Evolutionary conservation across 2,797 vertebrate species (phyloP).

Genomic region (Acropternis orthonyx): DNA sequence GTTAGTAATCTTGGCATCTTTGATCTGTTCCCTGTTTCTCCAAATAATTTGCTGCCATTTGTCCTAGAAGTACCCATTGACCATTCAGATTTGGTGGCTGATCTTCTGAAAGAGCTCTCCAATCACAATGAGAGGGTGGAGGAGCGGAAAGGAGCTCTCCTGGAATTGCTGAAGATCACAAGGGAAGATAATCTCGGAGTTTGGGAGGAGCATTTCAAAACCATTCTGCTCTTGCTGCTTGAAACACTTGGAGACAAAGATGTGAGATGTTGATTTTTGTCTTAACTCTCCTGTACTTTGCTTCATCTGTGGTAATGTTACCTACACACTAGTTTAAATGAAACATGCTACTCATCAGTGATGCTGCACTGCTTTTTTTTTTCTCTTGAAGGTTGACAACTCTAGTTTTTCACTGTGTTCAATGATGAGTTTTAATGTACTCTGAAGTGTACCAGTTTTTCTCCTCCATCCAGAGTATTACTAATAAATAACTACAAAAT

Average conservation of each 20-base stretch:
- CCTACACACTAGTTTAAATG: background rate
- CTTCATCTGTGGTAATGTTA: background rate
- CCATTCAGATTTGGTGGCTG: constrained; percentile 93
- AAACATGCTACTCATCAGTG: background rate
- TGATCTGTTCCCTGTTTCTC: background rate
- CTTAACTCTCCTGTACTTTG: background rate
- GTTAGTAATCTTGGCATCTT: background rate
- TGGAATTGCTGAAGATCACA: constrained; percentile 94
- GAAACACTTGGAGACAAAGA: constrained; percentile 99
- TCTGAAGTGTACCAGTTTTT: background rate
- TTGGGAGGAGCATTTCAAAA: constrained; percentile 99
- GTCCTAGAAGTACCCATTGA: constrained; percentile 83
- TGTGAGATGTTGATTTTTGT: constrained; percentile 73
- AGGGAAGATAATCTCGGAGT: constrained; percentile 92
- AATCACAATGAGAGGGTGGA: constrained; percentile 97
- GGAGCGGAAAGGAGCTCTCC: constrained; percentile 90
- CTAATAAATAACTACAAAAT: background rate
- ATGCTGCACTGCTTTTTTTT: background rate
- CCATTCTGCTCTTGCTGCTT: constrained; percentile 92
- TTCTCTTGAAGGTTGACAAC: background rate
- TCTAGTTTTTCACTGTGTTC: background rate
- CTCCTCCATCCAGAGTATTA: background rate
- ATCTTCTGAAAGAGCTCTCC: constrained; percentile 95
- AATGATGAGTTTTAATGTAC: background rate
- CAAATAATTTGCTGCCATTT: constrained; percentile 38